phyloP scores from a whole-genome alignment of 2,888 invertebrate genomes.

The Apodemia zela region DNA sequence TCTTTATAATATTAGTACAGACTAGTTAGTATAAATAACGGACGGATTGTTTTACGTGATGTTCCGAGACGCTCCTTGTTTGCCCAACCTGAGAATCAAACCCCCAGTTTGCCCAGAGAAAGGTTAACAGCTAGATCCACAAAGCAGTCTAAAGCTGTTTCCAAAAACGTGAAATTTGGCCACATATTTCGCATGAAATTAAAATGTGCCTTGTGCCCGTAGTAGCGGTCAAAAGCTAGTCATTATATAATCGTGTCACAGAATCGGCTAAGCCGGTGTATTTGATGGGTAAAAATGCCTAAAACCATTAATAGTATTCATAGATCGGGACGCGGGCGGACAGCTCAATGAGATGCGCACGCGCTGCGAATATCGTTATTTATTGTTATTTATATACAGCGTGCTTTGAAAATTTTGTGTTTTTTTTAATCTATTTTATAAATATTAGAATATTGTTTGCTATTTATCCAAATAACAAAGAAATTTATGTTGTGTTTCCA shows the following conservation, averaged over 20 bases:
- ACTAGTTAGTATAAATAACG: no score
- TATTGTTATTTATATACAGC: slow-evolving; percentile 22
- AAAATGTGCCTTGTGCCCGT: background rate
- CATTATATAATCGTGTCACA: slow-evolving; percentile 11
- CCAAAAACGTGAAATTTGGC: background rate
- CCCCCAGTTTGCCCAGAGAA: no score
- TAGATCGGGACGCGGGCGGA: slow-evolving; percentile 43
- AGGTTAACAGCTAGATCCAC: no score
- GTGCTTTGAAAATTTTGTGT: background rate
- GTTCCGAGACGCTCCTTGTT: no score
- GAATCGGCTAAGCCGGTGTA: slow-evolving; percentile 30
- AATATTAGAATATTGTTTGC: no score
- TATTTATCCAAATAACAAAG: no score
- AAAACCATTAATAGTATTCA: slow-evolving; percentile 57
- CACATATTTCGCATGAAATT: background rate
- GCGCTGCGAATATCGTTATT: slow-evolving; percentile 56
- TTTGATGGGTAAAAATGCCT: slow-evolving; percentile 44
- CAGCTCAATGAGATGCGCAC: slow-evolving; percentile 63
- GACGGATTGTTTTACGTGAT: no score
- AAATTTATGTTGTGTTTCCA: no score
- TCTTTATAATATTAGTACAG: no score
- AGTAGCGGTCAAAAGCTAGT: background rate
- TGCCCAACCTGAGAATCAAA: no score
- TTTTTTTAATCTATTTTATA: no score
- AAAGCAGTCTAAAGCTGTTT: no score